phyloP scores from a whole-genome alignment of 35 echinoderm and acorn worm species.

The Heliocidaris erythrogramma region DNA sequence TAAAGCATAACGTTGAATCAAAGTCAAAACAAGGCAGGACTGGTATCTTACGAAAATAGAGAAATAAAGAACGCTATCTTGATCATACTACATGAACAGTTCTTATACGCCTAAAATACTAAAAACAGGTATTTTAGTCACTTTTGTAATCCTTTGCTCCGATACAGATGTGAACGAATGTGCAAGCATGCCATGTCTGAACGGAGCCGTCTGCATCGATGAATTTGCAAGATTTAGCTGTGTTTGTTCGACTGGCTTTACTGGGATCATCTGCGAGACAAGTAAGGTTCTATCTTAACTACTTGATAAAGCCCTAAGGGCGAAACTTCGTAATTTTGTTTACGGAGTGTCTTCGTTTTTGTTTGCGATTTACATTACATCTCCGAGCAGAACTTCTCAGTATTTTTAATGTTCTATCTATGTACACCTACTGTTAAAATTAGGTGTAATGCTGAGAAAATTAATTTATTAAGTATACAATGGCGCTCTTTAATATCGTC shows the following conservation, averaged over 20 bases:
- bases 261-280: constrained; percentile 69
- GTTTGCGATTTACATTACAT: too few relatives aligned
- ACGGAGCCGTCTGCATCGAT: constrained; percentile 66
- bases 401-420: constrained; percentile 30
- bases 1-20: too few relatives aligned
- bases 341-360: too few relatives aligned
- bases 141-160: background rate
- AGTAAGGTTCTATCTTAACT: constrained; percentile 63
- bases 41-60: too few relatives aligned
- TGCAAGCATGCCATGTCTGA: constrained; percentile 69
- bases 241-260: constrained; percentile 55
- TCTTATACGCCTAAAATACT: too few relatives aligned
- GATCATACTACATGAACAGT: too few relatives aligned
- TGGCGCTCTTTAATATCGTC: too few relatives aligned
- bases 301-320: too few relatives aligned
- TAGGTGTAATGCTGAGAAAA: background rate
- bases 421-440: background rate
- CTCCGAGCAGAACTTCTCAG: too few relatives aligned
- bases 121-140: background rate
- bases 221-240: constrained; percentile 58
- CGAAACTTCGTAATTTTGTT: too few relatives aligned
- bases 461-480: background rate
- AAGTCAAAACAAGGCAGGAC: too few relatives aligned
- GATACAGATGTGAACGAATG: constrained; percentile 72
- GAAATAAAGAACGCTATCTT: too few relatives aligned